Conservation (phyloP, 2,113 vertebrate genomes). For the Crotalus viridis region DNA sequence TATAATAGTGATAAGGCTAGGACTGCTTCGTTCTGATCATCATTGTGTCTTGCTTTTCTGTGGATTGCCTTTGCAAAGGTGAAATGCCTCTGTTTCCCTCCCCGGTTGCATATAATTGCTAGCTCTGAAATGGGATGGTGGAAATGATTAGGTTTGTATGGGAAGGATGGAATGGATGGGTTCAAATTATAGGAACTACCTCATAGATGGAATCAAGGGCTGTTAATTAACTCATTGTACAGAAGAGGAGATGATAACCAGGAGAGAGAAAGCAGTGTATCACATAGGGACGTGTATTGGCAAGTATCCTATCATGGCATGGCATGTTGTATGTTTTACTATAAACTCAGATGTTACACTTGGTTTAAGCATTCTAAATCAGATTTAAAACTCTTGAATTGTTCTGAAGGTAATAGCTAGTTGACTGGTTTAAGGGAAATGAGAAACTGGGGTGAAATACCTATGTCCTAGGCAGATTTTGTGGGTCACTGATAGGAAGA, state of each 20-base stretch:
- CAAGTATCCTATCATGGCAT: neutral
- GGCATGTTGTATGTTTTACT: neutral
- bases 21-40: neutral
- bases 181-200: slow-evolving; percentile 3
- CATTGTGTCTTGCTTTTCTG: neutral
- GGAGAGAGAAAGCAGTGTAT: neutral
- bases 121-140: neutral
- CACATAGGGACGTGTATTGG: neutral
- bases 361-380: neutral
- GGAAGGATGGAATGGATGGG: neutral
- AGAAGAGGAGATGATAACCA: neutral
- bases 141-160: neutral
- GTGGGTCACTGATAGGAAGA: neutral
- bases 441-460: neutral
- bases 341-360: neutral
- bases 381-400: neutral
- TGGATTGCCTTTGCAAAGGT: neutral
- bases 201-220: neutral
- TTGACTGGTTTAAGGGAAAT: neutral
- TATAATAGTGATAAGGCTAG: neutral
- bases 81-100: neutral
- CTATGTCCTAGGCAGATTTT: neutral
- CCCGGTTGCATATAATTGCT: neutral
- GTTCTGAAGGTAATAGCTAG: neutral
- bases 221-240: neutral